Base-by-base conservation (phyloP, 2,113 vertebrate species). In the Actinemys pallida region DNA sequence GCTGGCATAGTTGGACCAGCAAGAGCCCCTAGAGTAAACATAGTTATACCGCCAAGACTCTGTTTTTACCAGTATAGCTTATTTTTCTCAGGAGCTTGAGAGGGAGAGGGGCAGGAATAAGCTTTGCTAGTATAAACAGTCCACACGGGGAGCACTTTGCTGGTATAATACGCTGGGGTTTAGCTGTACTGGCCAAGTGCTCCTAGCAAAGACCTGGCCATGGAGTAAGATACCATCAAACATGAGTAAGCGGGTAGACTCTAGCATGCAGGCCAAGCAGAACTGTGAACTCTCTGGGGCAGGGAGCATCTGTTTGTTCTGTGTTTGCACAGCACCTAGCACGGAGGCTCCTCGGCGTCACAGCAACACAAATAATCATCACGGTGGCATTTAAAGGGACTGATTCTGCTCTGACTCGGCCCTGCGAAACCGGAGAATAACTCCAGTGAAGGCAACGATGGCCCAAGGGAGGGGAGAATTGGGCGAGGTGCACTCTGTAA, bases 401-500 rank as follows among this genome's bases (percentile, higher is more conserved):
- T 16, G 13, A 27, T 16, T 78, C 22, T 47, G 75, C 20, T 78
- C 39, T 47, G 5, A 78, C 24, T 78, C 42, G 1, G 24, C 10
- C 75, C 24, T 13, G 25, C 6, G 10, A 45, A 47, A 78, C 6
- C 25, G 24, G 24, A 47, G 75, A 47, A 39, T 1, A 49, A 54
- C 47, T 47, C 57, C 35, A 35, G 0, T 0, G 0, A 25, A 0
- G n/a, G 72, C 52, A 84, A 78, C 79, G 80, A 0, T 50, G 50
- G 78, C 22, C 56, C 57, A 42, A 88, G 39, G 5, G 10, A 76
- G 9, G 53, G 53, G 39, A 76, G 39, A 27, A 45, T 47, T 2
- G 29, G 47, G 3, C 3, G 0, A 27, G 2, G 42, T 49, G 2
- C 0, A 0, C 0, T 13, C 25, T 5, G 42, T 0, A n/a, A 8